Conservation (phyloP, 2,113 vertebrate species). For the Bothrops jararaca region DNA sequence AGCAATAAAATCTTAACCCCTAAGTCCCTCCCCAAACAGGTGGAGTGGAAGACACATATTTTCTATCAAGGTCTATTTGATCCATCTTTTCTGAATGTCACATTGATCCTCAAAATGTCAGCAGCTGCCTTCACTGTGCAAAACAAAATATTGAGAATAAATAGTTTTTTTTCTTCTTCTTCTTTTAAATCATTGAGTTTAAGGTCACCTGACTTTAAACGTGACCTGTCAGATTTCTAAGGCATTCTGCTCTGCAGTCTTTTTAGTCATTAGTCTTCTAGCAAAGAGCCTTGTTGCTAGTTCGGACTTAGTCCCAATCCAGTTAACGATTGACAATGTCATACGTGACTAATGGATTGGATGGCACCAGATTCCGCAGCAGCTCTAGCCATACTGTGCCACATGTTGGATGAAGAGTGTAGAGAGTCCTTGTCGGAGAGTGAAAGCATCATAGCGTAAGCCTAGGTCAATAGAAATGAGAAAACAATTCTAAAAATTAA, state of each 20-base stretch:
- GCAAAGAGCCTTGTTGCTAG: constrained; percentile 75
- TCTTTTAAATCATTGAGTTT: constrained; percentile 79
- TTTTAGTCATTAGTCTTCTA: constrained; percentile 73
- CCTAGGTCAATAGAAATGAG: constrained; percentile 67
- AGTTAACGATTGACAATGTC: constrained; percentile 73
- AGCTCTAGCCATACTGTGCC: constrained; percentile 93
- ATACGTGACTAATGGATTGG: constrained; percentile 97
- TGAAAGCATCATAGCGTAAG: constrained; percentile 97
- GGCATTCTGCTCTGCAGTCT: constrained; percentile 88
- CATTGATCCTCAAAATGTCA: constrained; percentile 81
- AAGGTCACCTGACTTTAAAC: constrained; percentile 82
- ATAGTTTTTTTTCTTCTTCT: constrained; percentile 78
- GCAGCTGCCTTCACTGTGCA: constrained; percentile 99
- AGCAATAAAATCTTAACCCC: constrained; percentile 67
- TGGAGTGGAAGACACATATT: constrained; percentile 71
- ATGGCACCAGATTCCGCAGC: constrained; percentile 91
- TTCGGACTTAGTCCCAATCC: constrained; percentile 79
- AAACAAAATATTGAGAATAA: constrained; percentile 98
- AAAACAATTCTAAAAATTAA: constrained; percentile 31
- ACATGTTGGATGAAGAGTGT: constrained; percentile 86
- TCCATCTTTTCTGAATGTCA: constrained; percentile 66
- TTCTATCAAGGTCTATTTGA: constrained; percentile 67
- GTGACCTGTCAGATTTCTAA: constrained; percentile 85
- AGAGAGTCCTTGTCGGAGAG: constrained; percentile 94
- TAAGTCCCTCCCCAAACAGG: constrained; percentile 62